A percentile compares a stretch with the other conserved stretches of the same genome.
phyloP scores from a whole-genome alignment of 1,140 invertebrate species.

The Drepana arcuata region DNA sequence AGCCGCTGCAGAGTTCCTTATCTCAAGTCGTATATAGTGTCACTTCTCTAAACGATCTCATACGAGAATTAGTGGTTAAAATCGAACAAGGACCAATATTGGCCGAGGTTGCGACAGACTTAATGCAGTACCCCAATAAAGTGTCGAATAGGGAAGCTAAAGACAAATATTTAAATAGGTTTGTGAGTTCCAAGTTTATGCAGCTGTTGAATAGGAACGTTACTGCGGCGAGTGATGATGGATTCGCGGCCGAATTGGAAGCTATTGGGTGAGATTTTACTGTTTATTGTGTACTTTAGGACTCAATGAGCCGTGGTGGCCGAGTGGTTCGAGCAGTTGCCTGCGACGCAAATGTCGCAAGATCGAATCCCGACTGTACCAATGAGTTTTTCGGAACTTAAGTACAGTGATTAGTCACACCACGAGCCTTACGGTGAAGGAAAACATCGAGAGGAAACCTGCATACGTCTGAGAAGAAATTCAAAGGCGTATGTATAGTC shows the following conservation, averaged over 20 bases:
- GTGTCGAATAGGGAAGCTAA: conserved; percentile 59
- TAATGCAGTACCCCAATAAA: conserved; percentile 63
- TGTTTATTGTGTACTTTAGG: too few species aligned
- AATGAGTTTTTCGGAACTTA: too few species aligned
- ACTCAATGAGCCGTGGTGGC: too few species aligned
- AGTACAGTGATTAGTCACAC: too few species aligned
- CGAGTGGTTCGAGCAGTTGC: too few species aligned
- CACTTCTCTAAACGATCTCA: conserved; percentile 60
- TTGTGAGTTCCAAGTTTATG: conserved; percentile 46
- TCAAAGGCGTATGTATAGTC: too few species aligned
- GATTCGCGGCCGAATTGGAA: conserved; percentile 27
- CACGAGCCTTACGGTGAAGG: too few species aligned
- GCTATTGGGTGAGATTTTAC: conserved; percentile 49
- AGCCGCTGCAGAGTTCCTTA: conserved; percentile 74
- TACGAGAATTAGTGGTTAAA: conserved; percentile 50
- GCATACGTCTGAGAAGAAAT: too few species aligned
- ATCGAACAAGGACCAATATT: conserved; percentile 33
- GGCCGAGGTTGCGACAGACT: conserved; percentile 24
- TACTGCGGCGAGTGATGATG: conserved; percentile 20
- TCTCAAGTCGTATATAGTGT: conserved; percentile 75
- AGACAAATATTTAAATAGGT: conserved; percentile 61
- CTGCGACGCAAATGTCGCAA: too few species aligned
- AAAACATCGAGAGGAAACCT: too few species aligned
- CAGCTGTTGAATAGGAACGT: conserved; percentile 38
- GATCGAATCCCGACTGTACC: too few species aligned